Evolutionary conservation across 2,888 invertebrate species (phyloP), one percentile per base, ranked within the genome.

Genomic region (Cheilosia vernalis): DNA sequence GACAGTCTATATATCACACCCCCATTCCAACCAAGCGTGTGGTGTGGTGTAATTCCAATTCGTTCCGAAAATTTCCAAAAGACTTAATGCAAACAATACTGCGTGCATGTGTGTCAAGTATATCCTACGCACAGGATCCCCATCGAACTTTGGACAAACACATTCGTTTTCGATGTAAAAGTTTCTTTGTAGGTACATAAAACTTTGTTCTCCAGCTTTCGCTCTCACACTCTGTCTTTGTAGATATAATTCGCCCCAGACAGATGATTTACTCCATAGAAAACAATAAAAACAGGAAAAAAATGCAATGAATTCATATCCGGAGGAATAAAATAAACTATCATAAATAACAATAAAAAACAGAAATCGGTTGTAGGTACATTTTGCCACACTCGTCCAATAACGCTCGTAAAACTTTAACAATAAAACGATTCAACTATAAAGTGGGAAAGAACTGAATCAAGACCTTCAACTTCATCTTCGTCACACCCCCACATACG

Each of bases 361-460:
- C 67, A 21, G 37, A 63, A 24, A 47, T 53, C 67, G 79, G 42
- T 67, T 83, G 55, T 56, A 73, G 78, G 79, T 53, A 66, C 66
- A 55, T 58, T 40, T 49, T 66, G 24, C 37, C 63, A 21, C 49
- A 21, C 51, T 49, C 24, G 15, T 13, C 74, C 58, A 78, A 64
- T 73, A 13, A 78, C 49, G 73, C 67, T 84, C 74, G 53, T 74
- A 84, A 80, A 84, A 84, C 84, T 84, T 84, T 84, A 66, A 84
- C 80, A 84, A 84, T 84, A 84, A 84, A 84, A 73, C 79, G 79
- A 79, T 84, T 79, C 56, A 58, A 84, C 63, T 60, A 79, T 77
- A 84, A 79, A 80, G 53, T 40, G 42, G 13, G 58, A 69, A 61
- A 55, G 21, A 63, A 55, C 19, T 13, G n/a, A 40, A 17, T 10